A percentile compares a stretch with the other conserved stretches of the same genome.
These are phyloP conservation scores for Spea bombifrons DNA, from an alignment of 2,113 vertebrate genomes.

Conservation along the genomic window DNA sequence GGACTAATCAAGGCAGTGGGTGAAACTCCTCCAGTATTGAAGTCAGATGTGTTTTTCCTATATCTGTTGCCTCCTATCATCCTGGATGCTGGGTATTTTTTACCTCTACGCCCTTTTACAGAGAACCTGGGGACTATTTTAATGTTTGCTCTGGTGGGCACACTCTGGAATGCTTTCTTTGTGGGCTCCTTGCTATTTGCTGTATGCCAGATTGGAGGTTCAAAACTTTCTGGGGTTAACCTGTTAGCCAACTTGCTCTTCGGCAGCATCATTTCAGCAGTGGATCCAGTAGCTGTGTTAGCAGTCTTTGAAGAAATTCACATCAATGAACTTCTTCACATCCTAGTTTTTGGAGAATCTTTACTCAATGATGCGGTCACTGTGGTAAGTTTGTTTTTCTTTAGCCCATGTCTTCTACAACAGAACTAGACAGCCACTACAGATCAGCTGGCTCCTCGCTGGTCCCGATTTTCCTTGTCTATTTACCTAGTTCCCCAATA, in stretches of 20 bases:
- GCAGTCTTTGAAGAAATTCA: slow-evolving; percentile 98
- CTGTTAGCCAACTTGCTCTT: slow-evolving; percentile 92
- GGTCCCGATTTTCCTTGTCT: neutral
- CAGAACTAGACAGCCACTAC: neutral
- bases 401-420: neutral
- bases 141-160: slow-evolving; percentile 94
- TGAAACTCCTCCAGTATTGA: slow-evolving; percentile 76
- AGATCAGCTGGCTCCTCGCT: neutral
- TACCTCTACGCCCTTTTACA: slow-evolving; percentile 90
- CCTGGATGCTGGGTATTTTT: slow-evolving; percentile 94
- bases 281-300: slow-evolving; percentile 93
- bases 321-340: slow-evolving; percentile 95
- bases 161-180: slow-evolving; percentile 94
- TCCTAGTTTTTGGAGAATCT: slow-evolving; percentile 95
- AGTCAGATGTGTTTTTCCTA: slow-evolving; percentile 84
- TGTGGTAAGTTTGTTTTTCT: slow-evolving; percentile 71
- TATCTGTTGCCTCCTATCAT: slow-evolving; percentile 95
- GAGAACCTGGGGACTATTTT: slow-evolving; percentile 98
- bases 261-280: slow-evolving; percentile 89
- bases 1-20: slow-evolving; percentile 86
- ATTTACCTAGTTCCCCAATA: no score
- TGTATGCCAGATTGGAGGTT: slow-evolving; percentile 76
- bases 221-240: slow-evolving; percentile 62
- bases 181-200: slow-evolving; percentile 82
- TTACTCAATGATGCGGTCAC: slow-evolving; percentile 96